Base-by-base conservation (phyloP, 1,140 invertebrate genomes). In the Hylyphantes graminicola region DNA sequence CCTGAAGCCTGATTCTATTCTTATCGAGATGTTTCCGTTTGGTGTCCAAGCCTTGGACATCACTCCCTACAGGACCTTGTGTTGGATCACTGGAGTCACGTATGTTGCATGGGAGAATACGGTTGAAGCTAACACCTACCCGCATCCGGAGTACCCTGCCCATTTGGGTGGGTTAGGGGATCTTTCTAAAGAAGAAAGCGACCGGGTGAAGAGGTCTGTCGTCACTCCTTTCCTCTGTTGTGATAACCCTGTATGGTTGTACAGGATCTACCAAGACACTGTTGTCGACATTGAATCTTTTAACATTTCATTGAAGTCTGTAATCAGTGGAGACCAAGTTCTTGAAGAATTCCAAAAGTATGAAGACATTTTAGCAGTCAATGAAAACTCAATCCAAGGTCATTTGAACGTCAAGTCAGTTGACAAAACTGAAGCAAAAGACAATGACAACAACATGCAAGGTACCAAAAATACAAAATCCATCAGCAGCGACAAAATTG, bases 201-300 rank as follows among this genome's bases (percentile, higher is more conserved):
- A 87, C 51, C 51, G 86, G 67, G 91, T 92, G 65, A 21, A 80
- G 6, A 88, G 88, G 59, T 88, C 86, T n/a, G 83, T 88, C 54
- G 89, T 92, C 35, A 88, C 88, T 12, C 85, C 87, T 10, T 90
- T 91, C 86, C 78, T 91, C 51, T 92, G 92, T 85, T 92, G 92
- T 86, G 86, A 89, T 77, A 88, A 92, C 86, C 91, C 91, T 8
- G 89, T 88, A 10, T 92, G 91, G 90, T 86, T 92, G 63, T 92
- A 89, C 87, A 88, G 90, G 80, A 91, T 92, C 80, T 92, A 91
- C 87, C 92, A 92, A 87, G 92, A 92, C 87, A 92, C 91, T 15
- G 50, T 87, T 51, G 90, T 92, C 0, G 88, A 91, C 85, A 80
- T 90, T 8, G 17, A 55, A n/a, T 77, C 86, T 11, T 86, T 91